These are phyloP conservation scores for Cassiopea andromeda DNA, from an alignment of 30 jellyfish, hydroid and myxozoan species.

Conservation along the genomic window DNA sequence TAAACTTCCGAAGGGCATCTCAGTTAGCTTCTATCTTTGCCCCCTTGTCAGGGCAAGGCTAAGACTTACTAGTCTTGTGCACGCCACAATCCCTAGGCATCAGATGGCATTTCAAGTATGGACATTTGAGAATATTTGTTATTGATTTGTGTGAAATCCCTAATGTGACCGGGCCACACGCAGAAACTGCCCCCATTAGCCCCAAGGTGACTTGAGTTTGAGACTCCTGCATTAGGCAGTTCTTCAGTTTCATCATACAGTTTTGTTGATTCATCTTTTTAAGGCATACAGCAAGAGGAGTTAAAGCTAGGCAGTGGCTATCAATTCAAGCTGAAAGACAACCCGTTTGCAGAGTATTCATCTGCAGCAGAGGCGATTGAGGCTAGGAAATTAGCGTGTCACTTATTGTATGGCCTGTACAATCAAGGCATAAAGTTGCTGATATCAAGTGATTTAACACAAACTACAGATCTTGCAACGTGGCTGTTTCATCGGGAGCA, in stretches of 20 bases:
- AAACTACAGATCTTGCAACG: constrained; percentile 56
- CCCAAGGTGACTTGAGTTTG: too few relatives aligned
- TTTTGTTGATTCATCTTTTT: not conserved
- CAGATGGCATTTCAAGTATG: too few relatives aligned
- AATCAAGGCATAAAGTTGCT: constrained; percentile 57
- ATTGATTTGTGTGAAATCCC: too few relatives aligned
- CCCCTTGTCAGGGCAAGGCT: too few relatives aligned
- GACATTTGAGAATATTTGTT: too few relatives aligned
- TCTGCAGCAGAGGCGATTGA: constrained; percentile 48
- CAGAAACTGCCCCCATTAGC: too few relatives aligned
- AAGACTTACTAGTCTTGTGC: too few relatives aligned
- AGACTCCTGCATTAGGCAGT: too few relatives aligned
- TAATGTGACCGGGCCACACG: too few relatives aligned
- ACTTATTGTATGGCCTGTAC: constrained; percentile 50
- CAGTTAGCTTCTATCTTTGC: too few relatives aligned
- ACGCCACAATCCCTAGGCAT: too few relatives aligned
- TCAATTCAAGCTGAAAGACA: constrained; percentile 57
- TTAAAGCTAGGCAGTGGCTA: constrained; percentile 39
- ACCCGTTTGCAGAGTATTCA: constrained; percentile 19
- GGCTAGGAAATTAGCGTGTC: constrained; percentile 35
- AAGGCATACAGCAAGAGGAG: constrained; percentile 58
- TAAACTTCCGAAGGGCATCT: too few relatives aligned
- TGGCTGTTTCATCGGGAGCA: constrained; percentile 75
- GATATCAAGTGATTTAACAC: constrained; percentile 69
- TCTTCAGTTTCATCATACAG: not conserved